Evolutionary conservation across 2,797 vertebrate genomes (phyloP).

Genomic region (Triplophysa bombifrons): DNA sequence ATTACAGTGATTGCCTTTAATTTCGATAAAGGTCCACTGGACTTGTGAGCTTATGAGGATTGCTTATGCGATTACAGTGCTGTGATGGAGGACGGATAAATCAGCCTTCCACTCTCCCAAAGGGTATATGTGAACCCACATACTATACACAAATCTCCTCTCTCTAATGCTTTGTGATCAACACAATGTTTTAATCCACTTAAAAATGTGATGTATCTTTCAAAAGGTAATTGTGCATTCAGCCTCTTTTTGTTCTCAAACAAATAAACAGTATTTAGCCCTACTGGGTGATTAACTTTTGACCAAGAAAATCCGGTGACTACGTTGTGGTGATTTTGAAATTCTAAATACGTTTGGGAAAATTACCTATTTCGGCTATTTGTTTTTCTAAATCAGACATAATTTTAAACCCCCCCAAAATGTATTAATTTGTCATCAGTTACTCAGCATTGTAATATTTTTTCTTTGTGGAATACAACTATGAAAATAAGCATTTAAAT

Average conservation of each 20-base stretch:
- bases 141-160: background rate
- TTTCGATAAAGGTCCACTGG: slow-evolving; percentile 27
- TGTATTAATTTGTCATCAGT: background rate
- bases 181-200: slow-evolving; percentile 18
- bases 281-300: slow-evolving; percentile 12
- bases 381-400: background rate
- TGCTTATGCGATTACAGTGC: slow-evolving; percentile 24
- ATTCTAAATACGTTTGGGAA: background rate
- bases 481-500: background rate
- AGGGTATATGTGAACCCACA: background rate
- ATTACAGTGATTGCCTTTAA: slow-evolving; percentile 54
- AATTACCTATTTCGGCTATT: background rate
- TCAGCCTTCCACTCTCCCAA: background rate
- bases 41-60: slow-evolving; percentile 39
- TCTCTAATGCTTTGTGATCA: slow-evolving; percentile 1
- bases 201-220: slow-evolving; percentile 5
- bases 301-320: background rate
- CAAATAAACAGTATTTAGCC: background rate
- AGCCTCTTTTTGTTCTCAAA: background rate
- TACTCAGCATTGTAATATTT: background rate
- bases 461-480: background rate
- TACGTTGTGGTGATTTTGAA: background rate
- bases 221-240: slow-evolving; percentile 14
- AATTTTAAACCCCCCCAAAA: background rate
- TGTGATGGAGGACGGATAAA: slow-evolving; percentile 27